Conservation (phyloP, 2,113 vertebrate genomes). For the Crypturellus undulatus region DNA sequence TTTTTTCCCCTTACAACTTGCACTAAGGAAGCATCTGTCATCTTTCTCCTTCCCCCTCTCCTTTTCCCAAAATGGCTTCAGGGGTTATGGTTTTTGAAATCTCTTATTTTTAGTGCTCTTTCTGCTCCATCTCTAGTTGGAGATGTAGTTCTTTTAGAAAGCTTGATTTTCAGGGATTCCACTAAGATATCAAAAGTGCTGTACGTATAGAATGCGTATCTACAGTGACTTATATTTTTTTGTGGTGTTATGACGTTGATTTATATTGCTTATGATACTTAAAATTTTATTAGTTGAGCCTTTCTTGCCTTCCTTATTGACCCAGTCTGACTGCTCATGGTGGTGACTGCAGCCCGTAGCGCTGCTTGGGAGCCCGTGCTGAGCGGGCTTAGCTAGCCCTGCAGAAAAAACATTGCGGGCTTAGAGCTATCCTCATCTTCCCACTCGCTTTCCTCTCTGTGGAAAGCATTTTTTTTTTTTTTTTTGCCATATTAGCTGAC, state of each 20-base stretch:
- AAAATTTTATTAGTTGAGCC: not conserved
- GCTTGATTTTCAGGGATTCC: not conserved
- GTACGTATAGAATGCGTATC: not conserved
- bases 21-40: not conserved
- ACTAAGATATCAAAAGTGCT: not conserved
- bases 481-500: not conserved
- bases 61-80: not conserved
- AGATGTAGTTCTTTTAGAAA: not conserved
- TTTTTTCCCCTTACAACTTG: not conserved
- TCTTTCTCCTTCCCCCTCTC: no score
- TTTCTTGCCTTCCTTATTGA: not conserved
- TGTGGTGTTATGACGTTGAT: not conserved
- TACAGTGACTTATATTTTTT: not conserved
- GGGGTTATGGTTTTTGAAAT: not conserved
- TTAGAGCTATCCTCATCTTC: not conserved
- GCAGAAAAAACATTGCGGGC: not conserved
- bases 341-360: not conserved
- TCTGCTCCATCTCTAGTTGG: not conserved
- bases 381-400: not conserved
- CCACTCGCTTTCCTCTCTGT: not conserved
- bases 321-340: fast-evolving
- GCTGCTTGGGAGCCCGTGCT: not conserved
- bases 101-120: not conserved
- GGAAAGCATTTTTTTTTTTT: not conserved
- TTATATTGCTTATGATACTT: not conserved